Evolutionary conservation across 2,113 vertebrate genomes (phyloP), one percentile per base, ranked within the genome.

Genomic region (Parotia lawesii): DNA sequence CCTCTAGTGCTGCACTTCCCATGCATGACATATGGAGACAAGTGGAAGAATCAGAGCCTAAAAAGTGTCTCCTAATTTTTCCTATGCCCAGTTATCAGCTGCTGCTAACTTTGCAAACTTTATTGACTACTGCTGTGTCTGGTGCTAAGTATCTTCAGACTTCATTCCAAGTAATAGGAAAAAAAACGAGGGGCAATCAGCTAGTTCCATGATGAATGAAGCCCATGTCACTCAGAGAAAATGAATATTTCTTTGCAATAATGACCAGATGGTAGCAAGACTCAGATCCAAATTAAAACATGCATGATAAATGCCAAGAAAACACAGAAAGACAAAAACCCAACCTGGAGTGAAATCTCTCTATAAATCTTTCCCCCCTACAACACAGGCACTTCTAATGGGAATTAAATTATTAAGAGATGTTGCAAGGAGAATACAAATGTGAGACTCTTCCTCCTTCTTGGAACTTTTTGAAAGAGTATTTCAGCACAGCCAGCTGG

Each of bases 231-330:
- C 97, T 98, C 98, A 97, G 98, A 95, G 97, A 98, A 98, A 98
- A 98, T 98, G 97, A 98, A 98, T 98, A 98, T 98, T 98, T 98
- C 98, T 98, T 98, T 98, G 98, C 97, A 97, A 98, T 98, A 98
- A 98, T 98, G 98, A 98, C 98, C 98, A 98, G 98, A 98, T 98
- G 98, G 98, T 98, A 98, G 97, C 96, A 98, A 98, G 97, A 98
- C 98, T 98, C 97, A 96, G 97, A 98, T 98, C 97, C 98, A 98
- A 98, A 98, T 98, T 98, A 98, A 98, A 98, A 98, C 98, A 98
- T 98, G 98, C 98, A 98, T 98, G 98, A 98, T 98, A 98, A 98
- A 98, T 98, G 97, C 98, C 97, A 98, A 97, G 97, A 98, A 98
- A 98, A 98, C 97, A 98, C 95, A 98, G 97, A 97, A 98, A 98